Conservation (phyloP, 2,797 vertebrate species). For the Micropoecilia bifurca region DNA sequence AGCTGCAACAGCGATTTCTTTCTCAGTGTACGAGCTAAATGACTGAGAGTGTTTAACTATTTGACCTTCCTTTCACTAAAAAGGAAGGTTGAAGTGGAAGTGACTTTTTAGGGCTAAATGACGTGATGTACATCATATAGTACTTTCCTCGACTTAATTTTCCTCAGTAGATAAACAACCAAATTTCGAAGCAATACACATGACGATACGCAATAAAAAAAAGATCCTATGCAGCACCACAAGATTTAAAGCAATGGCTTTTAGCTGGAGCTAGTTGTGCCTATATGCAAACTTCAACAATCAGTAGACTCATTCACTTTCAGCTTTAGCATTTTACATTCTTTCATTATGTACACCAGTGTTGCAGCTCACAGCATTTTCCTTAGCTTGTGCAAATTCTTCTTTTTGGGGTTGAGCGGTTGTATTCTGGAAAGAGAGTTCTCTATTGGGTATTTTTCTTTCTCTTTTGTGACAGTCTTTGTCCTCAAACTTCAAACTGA, state of each 20-base stretch:
- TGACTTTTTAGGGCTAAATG: neutral
- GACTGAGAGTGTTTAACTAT: neutral
- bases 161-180: neutral
- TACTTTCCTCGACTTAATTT: neutral
- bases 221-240: neutral
- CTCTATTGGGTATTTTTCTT: neutral
- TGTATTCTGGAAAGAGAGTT: neutral
- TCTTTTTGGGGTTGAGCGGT: neutral
- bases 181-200: neutral
- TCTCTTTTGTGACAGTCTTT: neutral
- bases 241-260: neutral
- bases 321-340: neutral
- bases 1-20: neutral
- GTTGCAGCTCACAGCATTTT: neutral
- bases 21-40: neutral
- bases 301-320: neutral
- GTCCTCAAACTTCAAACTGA: neutral
- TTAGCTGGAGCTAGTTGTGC: neutral
- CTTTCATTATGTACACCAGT: neutral
- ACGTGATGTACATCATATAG: neutral
- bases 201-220: neutral
- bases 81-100: neutral
- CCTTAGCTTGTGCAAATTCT: neutral
- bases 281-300: neutral
- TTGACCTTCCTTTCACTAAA: neutral